Percentiles rank a stretch among this genome's conserved stretches.
Evolutionary conservation across 2,888 invertebrate species (phyloP).

Genomic region (Lamellibrachia satsuma): DNA sequence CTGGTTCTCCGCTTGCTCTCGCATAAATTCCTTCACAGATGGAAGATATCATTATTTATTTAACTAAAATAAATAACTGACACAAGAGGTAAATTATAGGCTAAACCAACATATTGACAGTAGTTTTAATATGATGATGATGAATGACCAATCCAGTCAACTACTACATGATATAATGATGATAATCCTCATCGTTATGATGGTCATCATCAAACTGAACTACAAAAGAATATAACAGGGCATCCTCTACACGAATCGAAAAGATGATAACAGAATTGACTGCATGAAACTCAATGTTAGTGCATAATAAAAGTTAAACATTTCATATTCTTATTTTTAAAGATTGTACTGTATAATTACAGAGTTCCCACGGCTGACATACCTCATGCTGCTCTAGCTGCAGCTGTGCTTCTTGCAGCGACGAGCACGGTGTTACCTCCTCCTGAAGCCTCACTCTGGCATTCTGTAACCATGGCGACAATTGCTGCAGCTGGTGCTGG

Average conservation of each 20-base stretch:
- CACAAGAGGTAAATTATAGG: not conserved
- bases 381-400: conserved; percentile 70
- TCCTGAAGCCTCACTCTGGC: conserved; percentile 83
- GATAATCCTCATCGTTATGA: too few species aligned
- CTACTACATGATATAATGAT: too few species aligned
- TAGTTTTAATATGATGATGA: not conserved
- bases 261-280: not conserved
- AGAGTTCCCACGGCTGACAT: conserved; percentile 55
- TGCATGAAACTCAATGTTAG: not conserved
- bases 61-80: not conserved
- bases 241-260: not conserved
- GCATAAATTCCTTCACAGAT: conserved; percentile 72
- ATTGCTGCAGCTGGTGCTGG: conserved; percentile 77
- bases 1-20: conserved; percentile 77
- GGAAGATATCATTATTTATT: not conserved
- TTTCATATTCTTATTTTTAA: not conserved
- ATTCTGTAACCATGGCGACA: conserved; percentile 88
- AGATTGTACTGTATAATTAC: not conserved
- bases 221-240: not conserved
- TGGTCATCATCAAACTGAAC: not conserved
- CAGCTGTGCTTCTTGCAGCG: conserved; percentile 78
- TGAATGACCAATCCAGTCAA: not conserved
- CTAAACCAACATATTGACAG: not conserved
- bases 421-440: conserved; percentile 79
- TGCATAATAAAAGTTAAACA: not conserved